These are phyloP conservation scores for Hemicordylus capensis DNA, from an alignment of 2,113 vertebrate species.

Conservation along the genomic window DNA sequence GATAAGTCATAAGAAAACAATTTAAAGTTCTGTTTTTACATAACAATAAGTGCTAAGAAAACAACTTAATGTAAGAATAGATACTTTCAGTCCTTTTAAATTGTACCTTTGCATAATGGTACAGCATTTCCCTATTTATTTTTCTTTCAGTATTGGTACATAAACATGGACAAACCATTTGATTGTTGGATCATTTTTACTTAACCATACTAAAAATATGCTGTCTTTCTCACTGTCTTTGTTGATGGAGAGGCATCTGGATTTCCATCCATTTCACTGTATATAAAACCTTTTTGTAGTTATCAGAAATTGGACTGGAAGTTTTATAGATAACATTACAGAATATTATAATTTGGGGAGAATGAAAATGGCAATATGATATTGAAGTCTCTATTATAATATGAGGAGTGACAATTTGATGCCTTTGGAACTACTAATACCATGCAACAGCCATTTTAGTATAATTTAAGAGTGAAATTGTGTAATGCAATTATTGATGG, in stretches of 20 bases:
- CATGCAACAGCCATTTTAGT: background rate
- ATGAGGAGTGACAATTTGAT: conserved; percentile 20
- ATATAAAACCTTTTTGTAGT: conserved; percentile 15
- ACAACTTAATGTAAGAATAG: background rate
- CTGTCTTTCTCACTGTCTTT: background rate
- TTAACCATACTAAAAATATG: background rate
- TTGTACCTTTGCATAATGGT: background rate
- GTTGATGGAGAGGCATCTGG: background rate
- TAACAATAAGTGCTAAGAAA: background rate
- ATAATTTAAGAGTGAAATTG: conserved; percentile 20
- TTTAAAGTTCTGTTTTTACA: background rate
- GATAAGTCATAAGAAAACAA: background rate
- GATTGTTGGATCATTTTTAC: conserved; percentile 9
- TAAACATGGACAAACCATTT: background rate
- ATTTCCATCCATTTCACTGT: background rate
- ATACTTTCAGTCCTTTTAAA: background rate
- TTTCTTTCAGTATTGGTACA: background rate
- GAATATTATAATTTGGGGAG: conserved; percentile 3
- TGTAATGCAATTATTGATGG: conserved; percentile 37
- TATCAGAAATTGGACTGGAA: conserved; percentile 13
- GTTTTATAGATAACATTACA: conserved; percentile 23
- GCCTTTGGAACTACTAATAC: conserved; percentile 23
- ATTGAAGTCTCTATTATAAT: conserved; percentile 5
- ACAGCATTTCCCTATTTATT: background rate
- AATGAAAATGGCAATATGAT: conserved; percentile 14